Base-by-base conservation (phyloP, 2,888 invertebrate species). In the Microdon myrmicae region DNA sequence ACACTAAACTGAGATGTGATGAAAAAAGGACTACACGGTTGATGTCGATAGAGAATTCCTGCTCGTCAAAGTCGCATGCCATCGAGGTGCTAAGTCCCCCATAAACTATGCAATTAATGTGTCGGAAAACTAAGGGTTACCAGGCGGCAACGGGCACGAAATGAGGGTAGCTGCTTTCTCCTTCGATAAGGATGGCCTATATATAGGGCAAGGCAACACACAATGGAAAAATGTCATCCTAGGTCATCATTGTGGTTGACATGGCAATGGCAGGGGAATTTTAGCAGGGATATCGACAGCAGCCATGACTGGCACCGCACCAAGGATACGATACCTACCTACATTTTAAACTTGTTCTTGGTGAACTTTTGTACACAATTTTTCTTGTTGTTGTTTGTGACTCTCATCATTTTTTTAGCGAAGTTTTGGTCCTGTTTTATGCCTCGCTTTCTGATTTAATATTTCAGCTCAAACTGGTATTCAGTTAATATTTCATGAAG, bases 81-180 rank as follows among this genome's bases (percentile, higher is more conserved):
- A 58, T 53, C 53, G 58, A 58, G 51, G 64, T 58, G 58, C 58
- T 56, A 64, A 58, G 47, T 43, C 58, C 29, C 37, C 53, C 41
- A 58, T 58, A 64, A 64, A 58, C 58, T 38, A 43, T 58, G 64
- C 64, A 64, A 64, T 64, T 53, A 58, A 64, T 64, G n/a, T n/a
- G 58, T 45, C 29, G 35, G 29, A 49, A n/a, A n/a, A n/a, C n/a
- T 56, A 61, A 61, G 23, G 34, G 32, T 23, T 16, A 16, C 17
- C 28, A 20, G 29, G 28, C 9, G 25, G 26, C 2, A 38, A 5
- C 3, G 31, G 14, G 19, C 38, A 19, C 12, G n/a, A 12, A 29
- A 9, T 47, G 39, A 32, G 28, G 22, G 38, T 23, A 38, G 26
- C 29, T 44, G 41, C 51, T 31, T 44, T 13, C 43, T 43, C n/a